Evolutionary conservation across 2,797 vertebrate species (phyloP), one percentile per base, ranked within the genome.

Genomic region (Oophaga sylvatica): DNA sequence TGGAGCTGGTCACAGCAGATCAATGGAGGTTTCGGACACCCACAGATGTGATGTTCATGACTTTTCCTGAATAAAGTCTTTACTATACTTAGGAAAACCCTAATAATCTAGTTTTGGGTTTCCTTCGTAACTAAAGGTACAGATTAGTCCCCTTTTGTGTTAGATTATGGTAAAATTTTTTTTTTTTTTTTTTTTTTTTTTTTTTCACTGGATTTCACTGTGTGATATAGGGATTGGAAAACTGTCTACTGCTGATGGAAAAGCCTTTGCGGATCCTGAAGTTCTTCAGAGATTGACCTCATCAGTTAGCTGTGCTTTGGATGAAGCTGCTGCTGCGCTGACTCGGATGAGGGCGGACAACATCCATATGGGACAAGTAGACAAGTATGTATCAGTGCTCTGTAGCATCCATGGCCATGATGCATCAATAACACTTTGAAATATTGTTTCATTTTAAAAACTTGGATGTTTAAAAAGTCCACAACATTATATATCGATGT

Each of bases 181-280:
- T 41, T 71, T 5, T 41, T 92, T 91, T 75, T 90, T 90, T 75
- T 71, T 1, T 41, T 92, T 91, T 75, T 90, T 90, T 75, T 90
- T 0, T 91, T 91, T 91, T 94, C 94, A 93, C 95, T 93, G 92
- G 94, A 92, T 93, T 91, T 93, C 94, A 95, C 90, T 35, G 1
- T 85, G 62, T 90, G 13, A 91, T 91, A 92, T 94, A 99, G 98
- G 98, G 95, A 99, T 99, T 95, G 98, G 98, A 97, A 99, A 99
- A 97, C 96, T 99, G 93, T 99, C 98, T 95, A 99, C 98, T 96
- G 97, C 98, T 93, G 98, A 99, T 97, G 98, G 98, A 95, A 99
- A 99, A 99, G 98, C 98, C 96, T 99, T 99, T 96, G 98, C 98
- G 97, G 98, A 99, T 96, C 98, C 98, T 0, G 98, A 99, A 93